Base-by-base conservation (phyloP, 1,140 invertebrate species). In the Halictus rubicundus region DNA sequence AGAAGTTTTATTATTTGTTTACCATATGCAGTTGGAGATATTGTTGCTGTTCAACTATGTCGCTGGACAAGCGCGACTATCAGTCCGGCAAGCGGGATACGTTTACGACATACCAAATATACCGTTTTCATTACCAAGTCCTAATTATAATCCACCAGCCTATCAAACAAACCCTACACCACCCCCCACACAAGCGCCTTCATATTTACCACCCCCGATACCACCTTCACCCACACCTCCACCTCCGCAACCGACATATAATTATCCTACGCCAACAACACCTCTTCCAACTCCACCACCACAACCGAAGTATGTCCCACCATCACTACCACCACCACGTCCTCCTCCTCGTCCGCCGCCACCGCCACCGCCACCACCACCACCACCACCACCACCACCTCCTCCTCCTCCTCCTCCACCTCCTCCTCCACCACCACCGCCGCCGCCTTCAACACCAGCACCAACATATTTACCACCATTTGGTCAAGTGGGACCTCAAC, bases 81-180 rank as follows among this genome's bases (percentile, higher is more conserved):
- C 66, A 0, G 27, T 49, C 16, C 69, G 87, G 68, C 89, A 90
- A 83, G 89, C 87, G 27, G 89, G 89, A 68, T 90, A 90, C 66
- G 81, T 75, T 39, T 90, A 90, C 73, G 78, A 89, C 12, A 63
- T 69, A 57, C 89, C 89, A 19, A 75, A 73, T 32, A 61, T 89
- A 74, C 68, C 86, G 39, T 90, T 90, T 60, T 32, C 79, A 23
- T 25, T 61, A 12, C 49, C 75, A 16, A 27, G 25, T 8, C 21
- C 39, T 14, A 66, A 68, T 27, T 25, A 39, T 16, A 49, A 60
- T 46, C 10, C 19, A 23, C 68, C 71, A 27, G 10, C n/a, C 9
- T 37, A 23, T 16, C 66, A 27, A 25, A n/a, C 69, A 0, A 14
- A 57, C 4, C 46, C 79, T 23, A 25, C 52, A 8, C 74, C 52